phyloP scores from a whole-genome alignment of 2,888 invertebrate species.

The Drosophila robusta region DNA sequence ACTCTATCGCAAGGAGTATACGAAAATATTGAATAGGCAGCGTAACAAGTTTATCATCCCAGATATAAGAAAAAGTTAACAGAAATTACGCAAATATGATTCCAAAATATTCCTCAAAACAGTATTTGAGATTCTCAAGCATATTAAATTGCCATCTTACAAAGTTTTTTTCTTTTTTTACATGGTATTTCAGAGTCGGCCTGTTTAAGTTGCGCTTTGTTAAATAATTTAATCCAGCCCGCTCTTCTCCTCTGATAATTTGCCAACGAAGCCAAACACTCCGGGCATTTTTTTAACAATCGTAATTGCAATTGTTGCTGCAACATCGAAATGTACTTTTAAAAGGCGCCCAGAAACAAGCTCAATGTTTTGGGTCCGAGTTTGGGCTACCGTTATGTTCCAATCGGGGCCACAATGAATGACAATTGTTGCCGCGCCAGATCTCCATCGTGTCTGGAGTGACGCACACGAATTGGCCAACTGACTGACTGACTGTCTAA shows the following conservation, averaged over 20 bases:
- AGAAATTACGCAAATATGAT: not conserved
- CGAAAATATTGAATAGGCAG: not conserved
- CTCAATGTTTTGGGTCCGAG: slow-evolving; percentile 36
- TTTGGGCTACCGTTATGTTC: slow-evolving; percentile 71
- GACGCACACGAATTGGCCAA: slow-evolving; percentile 72
- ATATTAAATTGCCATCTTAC: not conserved
- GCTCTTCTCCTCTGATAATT: slow-evolving; percentile 39
- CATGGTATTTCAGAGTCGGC: slow-evolving; percentile 26
- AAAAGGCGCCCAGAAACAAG: slow-evolving; percentile 59
- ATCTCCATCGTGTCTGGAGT: slow-evolving; percentile 53
- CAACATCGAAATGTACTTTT: slow-evolving; percentile 68
- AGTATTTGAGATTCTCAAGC: not conserved
- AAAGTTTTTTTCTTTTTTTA: not conserved
- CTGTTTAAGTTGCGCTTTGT: not conserved
- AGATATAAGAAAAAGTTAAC: too few species aligned
- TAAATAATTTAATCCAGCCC: slow-evolving; percentile 22
- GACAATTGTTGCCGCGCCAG: slow-evolving; percentile 58
- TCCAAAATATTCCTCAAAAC: too few species aligned
- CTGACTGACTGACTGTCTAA: slow-evolving; percentile 35
- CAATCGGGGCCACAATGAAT: slow-evolving; percentile 68
- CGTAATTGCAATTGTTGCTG: slow-evolving; percentile 71
- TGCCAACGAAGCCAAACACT: slow-evolving; percentile 38
- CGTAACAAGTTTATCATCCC: not conserved
- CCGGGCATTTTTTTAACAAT: slow-evolving; percentile 59
- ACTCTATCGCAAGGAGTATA: not conserved